Base-by-base conservation (phyloP, 2,888 invertebrate genomes). In the Nipponacmea schrenckii region DNA sequence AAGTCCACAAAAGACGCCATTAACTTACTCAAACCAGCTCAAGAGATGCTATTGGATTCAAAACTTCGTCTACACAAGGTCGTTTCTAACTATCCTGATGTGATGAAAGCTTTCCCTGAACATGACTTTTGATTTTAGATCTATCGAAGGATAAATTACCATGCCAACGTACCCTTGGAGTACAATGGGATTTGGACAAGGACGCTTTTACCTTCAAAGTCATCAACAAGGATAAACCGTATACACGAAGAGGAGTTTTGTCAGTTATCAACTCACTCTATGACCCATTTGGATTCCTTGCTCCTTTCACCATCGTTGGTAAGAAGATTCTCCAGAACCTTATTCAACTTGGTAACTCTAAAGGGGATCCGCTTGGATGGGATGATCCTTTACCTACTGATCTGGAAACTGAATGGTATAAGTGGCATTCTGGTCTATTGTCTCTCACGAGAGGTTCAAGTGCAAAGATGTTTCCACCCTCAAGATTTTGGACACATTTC, bases 1-100 rank as follows among this genome's bases (percentile, higher is more conserved):
- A n/a, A 27, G 14, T 31, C 72, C 5, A 62, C 46, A 46, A 50
- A 64, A n/a, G 68, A 71, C 39, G 68, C 68, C 10, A 64, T 68
- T 20, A 48, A 45, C 15, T 48, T 67, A 45, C 17, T 56, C 10
- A 56, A 56, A 24, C 10, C 56, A 8, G n/a, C 56, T 8, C 56
- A 56, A 56, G 56, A n/a, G 7, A 17, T 56, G 24, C 1, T 56
- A 12, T 20, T 7, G 8, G 56, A n/a, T 8, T 56, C 56, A 5
- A 56, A 56, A n/a, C n/a, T 56, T 7, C n/a, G n/a, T n/a, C 56
- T 56, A n/a, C 56, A 56, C 20, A 56, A 56, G 14, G 56, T 56
- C n/a, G 56, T 24, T n/a, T 56, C 56, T n/a, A 56, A 56, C 56
- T 20, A 24, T 24, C 20, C 56, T 1, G 12, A 20, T 2, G 56